Percentiles rank a stretch among this genome's conserved stretches.
Conservation (phyloP, 2,797 vertebrate genomes). For the Glossophaga mutica region DNA sequence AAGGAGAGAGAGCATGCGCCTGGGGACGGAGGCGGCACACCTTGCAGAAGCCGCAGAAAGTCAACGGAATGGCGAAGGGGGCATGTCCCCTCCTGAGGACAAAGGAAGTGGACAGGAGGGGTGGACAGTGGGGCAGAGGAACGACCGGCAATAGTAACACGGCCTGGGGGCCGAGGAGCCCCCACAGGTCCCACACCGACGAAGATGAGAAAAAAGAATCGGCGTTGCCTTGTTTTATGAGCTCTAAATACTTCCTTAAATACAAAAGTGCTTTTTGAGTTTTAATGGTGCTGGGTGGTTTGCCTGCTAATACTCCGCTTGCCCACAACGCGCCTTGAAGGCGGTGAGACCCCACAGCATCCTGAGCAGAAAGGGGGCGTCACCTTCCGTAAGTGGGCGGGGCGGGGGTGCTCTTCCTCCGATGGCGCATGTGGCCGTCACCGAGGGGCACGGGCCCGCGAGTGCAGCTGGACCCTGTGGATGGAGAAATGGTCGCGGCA, state of each 20-base stretch:
- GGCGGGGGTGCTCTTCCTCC: slow-evolving; percentile 24
- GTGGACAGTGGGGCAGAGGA: slow-evolving; percentile 90
- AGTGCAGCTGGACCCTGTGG: neutral
- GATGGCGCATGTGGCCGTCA: too few relatives aligned
- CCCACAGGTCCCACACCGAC: slow-evolving; percentile 82
- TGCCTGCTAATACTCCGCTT: slow-evolving; percentile 60
- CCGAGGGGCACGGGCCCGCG: neutral
- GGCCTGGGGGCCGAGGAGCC: slow-evolving; percentile 87
- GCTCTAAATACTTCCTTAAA: slow-evolving; percentile 68
- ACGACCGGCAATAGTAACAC: slow-evolving; percentile 80
- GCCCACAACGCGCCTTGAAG: slow-evolving; percentile 59
- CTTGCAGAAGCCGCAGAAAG: slow-evolving; percentile 86
- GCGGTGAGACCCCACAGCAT: slow-evolving; percentile 22
- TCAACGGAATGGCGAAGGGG: slow-evolving; percentile 89
- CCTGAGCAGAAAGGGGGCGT: neutral
- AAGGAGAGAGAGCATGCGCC: slow-evolving; percentile 88
- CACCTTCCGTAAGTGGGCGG: neutral
- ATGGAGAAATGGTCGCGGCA: neutral
- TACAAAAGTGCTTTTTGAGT: slow-evolving; percentile 68
- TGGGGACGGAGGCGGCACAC: slow-evolving; percentile 91
- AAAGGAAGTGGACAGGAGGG: slow-evolving; percentile 88
- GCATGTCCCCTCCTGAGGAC: slow-evolving; percentile 85
- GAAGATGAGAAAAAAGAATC: slow-evolving; percentile 88
- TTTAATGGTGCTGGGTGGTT: slow-evolving; percentile 67
- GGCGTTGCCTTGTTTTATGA: slow-evolving; percentile 56